Base-by-base conservation (phyloP, 2,888 invertebrate species). In the Sisyra terminalis region DNA sequence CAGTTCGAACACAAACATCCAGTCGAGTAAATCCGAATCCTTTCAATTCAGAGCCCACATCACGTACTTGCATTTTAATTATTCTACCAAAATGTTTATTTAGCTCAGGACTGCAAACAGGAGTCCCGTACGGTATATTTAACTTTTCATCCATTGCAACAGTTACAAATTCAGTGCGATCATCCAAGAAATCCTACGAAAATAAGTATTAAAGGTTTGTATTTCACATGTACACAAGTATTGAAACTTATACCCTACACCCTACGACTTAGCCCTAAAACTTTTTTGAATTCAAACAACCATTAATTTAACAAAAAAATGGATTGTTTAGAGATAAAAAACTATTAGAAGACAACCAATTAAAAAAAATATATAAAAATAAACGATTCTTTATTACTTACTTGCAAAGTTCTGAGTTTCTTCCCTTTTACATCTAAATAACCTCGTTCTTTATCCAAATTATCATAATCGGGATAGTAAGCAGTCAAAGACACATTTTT, bases 1-100 rank as follows among this genome's bases (percentile, higher is more conserved):
- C 69, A 2, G 63, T 59, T 44, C 69, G 57, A 2, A 69, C 70
- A 47, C 68, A 69, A 50, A 70, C 60, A 43, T 69, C 69, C 4
- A 67, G 58, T 47, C 66, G 60, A 4, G 53, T 53, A 48, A 58
- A 66, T 15, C 61, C 60, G 39, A 51, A 55, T 13, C 57, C 60
- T 29, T 48, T 47, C 39, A 65, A 50, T 52, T 67, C 60, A 2
- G 51, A 51, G 6, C 64, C 65, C 13, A 56, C 53, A 49, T 69
- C 69, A 39, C 67, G 56, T 9, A 66, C 60, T 58, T 69, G 59
- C 24, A 69, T 50, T 3, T 56, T 53, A 40, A 70, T 61, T 35
- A 60, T 52, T 46, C 62, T 63, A 1, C 65, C 61, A 47, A 62
- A 69, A 53, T 67, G 65, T 42, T 55, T 47, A 47, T 70, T 69